phyloP scores from a whole-genome alignment of 2,888 invertebrate genomes.

The Scrobipalpa atriplicella region DNA sequence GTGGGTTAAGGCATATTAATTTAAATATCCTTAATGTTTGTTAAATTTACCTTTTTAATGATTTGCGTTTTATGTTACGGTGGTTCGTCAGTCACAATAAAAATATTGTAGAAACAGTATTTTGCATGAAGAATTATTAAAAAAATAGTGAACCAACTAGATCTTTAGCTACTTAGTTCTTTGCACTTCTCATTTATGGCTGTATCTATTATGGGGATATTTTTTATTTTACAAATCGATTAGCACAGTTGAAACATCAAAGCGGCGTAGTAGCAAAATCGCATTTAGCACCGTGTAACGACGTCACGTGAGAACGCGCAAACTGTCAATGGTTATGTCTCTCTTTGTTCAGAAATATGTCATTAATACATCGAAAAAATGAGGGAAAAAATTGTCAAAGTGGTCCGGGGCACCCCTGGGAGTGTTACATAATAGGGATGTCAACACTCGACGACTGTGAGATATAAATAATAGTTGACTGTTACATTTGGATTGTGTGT shows the following conservation, averaged over 20 bases:
- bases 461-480: slow-evolving; percentile 75
- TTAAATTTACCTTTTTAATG: slow-evolving; percentile 3
- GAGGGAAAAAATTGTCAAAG: slow-evolving; percentile 68
- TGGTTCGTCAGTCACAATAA: too few relatives aligned
- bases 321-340: slow-evolving; percentile 75
- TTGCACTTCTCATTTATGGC: too few relatives aligned
- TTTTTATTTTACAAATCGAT: slow-evolving; percentile 22
- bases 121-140: too few relatives aligned
- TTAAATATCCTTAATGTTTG: not conserved
- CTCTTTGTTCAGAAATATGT: slow-evolving; percentile 74
- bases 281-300: slow-evolving; percentile 75
- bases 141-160: too few relatives aligned
- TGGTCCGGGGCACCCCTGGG: slow-evolving; percentile 68
- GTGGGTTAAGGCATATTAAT: slow-evolving; percentile 17
- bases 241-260: slow-evolving; percentile 20
- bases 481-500: slow-evolving; percentile 57
- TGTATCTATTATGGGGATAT: not conserved
- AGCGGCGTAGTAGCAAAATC: slow-evolving; percentile 50
- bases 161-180: too few relatives aligned
- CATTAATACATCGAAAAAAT: slow-evolving; percentile 74
- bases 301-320: slow-evolving; percentile 69
- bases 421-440: slow-evolving; percentile 77
- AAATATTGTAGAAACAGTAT: too few relatives aligned
- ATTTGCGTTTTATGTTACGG: not conserved
- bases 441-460: slow-evolving; percentile 76